Evolutionary conservation across 1,140 invertebrate species (phyloP).

Genomic region (Aphelinus atriplicis): DNA sequence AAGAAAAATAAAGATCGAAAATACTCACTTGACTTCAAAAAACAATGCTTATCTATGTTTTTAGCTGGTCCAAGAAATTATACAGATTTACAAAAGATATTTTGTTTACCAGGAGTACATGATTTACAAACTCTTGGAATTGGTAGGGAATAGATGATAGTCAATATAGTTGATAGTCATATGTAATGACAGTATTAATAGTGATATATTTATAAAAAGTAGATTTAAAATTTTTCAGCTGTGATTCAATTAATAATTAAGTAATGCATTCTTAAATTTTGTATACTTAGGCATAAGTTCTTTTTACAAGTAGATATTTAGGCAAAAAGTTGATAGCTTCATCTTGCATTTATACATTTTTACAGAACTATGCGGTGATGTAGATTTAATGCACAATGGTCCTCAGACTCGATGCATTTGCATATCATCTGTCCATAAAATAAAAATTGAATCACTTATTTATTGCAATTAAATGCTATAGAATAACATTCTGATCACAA

Average conservation of each 20-base stretch:
- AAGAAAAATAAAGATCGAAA: constrained; percentile 11
- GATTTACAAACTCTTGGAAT: constrained; percentile 50
- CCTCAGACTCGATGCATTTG: constrained; percentile 8
- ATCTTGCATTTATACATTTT: no score
- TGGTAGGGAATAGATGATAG: no score
- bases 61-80: constrained; percentile 26
- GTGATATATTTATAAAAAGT: neutral
- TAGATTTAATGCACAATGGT: neutral
- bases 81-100: constrained; percentile 31
- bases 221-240: constrained; percentile 22
- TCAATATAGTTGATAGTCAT: no score
- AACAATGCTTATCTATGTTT: constrained; percentile 16
- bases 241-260: constrained; percentile 23
- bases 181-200: neutral
- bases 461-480: neutral
- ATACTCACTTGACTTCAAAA: constrained; percentile 29
- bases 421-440: constrained; percentile 1
- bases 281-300: constrained; percentile 13
- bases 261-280: constrained; percentile 26
- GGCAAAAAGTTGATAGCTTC: no score
- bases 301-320: constrained; percentile 4
- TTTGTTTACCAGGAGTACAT: constrained; percentile 17
- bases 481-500: constrained; percentile 7
- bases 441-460: neutral
- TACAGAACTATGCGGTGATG: no score